Evolutionary conservation across 1,140 invertebrate genomes (phyloP), one percentile per base, ranked within the genome.

Genomic region (Drosophila pachea): DNA sequence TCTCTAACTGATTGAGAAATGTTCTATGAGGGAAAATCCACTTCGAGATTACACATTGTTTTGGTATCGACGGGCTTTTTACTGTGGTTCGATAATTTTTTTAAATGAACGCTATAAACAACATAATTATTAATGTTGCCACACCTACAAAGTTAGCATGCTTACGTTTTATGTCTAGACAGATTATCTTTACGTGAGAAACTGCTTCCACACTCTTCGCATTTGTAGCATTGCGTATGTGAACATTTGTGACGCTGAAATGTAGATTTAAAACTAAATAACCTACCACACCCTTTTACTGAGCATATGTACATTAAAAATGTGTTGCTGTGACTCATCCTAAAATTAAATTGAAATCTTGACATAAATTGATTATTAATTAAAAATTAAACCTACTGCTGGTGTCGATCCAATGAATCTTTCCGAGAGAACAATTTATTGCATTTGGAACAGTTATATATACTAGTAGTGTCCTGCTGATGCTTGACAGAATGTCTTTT

Each of bases 121-220:
- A 43, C 5, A 9, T 40, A 7, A 29, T 32, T 43, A 45, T 22
- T 0, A 31, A 35, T 9, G 8, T 52, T 38, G n/a, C 9, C 0
- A 7, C 0, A 32, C 4, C 9, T 29, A 14, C 22, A 2, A 5
- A 12, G 2, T 29, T 11, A 42, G 22, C n/a, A 2, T 43, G 0
- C 9, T 36, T 60, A 67, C 64, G 31, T n/a, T 53, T 53, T 60
- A 43, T 67, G 64, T 47, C 56, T 52, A 5, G 38, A 16, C n/a
- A 67, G 60, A 14, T 67, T 67, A 22, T 67, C 64, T 12, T 67
- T 67, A 6, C 64, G 64, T 7, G 36, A 31, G 16, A 67, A 67
- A 2, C 16, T 60, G 8, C 22, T 53, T 4, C 32, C 38, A 22
- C 64, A 67, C 11, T 60, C 16, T 45, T 31, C n/a, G 43, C 64